Evolutionary conservation across 2,113 vertebrate genomes (phyloP).

Genomic region (Alosa alosa): DNA sequence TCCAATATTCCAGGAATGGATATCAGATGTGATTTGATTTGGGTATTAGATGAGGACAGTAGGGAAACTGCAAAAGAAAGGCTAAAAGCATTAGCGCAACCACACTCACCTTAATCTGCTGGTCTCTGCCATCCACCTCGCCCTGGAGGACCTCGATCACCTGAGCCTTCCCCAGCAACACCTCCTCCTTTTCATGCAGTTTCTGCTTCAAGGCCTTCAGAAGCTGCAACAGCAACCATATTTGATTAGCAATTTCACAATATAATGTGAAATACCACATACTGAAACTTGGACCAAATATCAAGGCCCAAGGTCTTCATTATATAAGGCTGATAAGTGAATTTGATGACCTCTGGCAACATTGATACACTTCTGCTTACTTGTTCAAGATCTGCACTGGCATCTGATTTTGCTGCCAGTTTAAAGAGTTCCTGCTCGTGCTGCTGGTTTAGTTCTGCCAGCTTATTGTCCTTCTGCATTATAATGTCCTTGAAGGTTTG

Average conservation of each 20-base stretch:
- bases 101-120: conserved; percentile 72
- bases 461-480: conserved; percentile 78
- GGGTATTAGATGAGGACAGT: too few species aligned
- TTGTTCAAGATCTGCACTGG: conserved; percentile 86
- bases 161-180: conserved; percentile 83
- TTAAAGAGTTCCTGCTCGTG: conserved; percentile 88
- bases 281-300: not conserved
- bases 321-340: not conserved
- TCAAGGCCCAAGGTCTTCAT: not conserved
- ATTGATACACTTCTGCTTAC: conserved; percentile 50
- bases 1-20: not conserved
- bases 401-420: conserved; percentile 83
- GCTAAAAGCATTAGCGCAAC: not conserved
- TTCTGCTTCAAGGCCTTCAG: conserved; percentile 88
- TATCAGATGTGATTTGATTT: not conserved
- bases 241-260: not conserved
- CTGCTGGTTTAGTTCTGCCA: conserved; percentile 72
- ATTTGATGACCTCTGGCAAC: not conserved
- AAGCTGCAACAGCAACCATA: conserved; percentile 53
- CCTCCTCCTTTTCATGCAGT: conserved; percentile 88
- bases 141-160: conserved; percentile 87
- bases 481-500: conserved; percentile 82
- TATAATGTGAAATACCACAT: not conserved
- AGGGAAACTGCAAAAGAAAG: not conserved
- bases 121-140: conserved; percentile 82